A percentile compares a stretch with the other conserved stretches of the same genome.
phyloP scores from a whole-genome alignment of 2,888 invertebrate species.

The Aleiodes alternator region DNA sequence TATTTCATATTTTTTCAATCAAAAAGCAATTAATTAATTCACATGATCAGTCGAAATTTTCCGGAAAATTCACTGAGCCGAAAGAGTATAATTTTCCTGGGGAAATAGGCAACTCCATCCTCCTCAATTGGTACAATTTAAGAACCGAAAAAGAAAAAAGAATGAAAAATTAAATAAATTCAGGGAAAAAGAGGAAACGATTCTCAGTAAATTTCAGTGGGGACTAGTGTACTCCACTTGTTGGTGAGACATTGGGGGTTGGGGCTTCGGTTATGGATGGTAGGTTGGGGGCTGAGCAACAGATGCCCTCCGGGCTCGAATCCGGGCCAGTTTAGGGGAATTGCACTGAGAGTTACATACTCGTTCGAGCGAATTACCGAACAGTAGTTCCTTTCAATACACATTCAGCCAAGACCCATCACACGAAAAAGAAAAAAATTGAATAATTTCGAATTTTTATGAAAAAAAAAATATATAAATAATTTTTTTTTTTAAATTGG shows the following conservation, averaged over 20 bases:
- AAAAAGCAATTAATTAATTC: too few species aligned
- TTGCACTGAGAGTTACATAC: slow-evolving; percentile 29
- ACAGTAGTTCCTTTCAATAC: slow-evolving; percentile 29
- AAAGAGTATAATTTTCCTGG: slow-evolving; percentile 36
- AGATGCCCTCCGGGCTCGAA: slow-evolving; percentile 50
- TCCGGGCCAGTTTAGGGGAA: slow-evolving; percentile 39
- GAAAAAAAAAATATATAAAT: too few species aligned
- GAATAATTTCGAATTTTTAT: too few species aligned
- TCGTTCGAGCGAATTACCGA: slow-evolving; percentile 39
- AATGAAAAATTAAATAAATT: slow-evolving; percentile 15
- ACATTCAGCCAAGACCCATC: slow-evolving; percentile 38
- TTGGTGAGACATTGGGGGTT: slow-evolving; percentile 53
- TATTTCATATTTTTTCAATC: too few species aligned
- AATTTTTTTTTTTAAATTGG: too few species aligned
- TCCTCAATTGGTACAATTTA: background rate
- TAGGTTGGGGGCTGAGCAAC: slow-evolving; percentile 48
- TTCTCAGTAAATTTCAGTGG: slow-evolving; percentile 20
- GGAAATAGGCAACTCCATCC: slow-evolving; percentile 15
- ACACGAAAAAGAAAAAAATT: background rate
- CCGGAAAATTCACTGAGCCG: slow-evolving; percentile 10
- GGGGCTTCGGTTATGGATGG: slow-evolving; percentile 32
- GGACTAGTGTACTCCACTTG: slow-evolving; percentile 53
- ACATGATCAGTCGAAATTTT: background rate
- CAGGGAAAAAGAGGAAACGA: slow-evolving; percentile 3
- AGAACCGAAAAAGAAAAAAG: background rate